These are phyloP conservation scores for Cephus pygmeus DNA, from an alignment of 2,888 invertebrate species.

Conservation along the genomic window DNA sequence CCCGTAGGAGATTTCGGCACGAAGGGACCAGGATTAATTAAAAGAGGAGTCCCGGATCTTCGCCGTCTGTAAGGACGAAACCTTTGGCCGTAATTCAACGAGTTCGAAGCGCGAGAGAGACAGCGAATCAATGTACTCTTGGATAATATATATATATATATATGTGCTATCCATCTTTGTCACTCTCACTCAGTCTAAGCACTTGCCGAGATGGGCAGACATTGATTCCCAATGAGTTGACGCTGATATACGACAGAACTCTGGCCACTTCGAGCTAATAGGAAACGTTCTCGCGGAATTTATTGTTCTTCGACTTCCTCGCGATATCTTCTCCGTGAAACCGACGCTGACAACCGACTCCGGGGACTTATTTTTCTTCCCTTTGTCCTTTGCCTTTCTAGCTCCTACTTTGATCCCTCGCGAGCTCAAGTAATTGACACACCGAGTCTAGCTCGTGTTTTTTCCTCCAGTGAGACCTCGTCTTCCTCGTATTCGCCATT, in stretches of 20 bases:
- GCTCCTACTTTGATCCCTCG: neutral
- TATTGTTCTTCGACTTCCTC: slow-evolving; percentile 20
- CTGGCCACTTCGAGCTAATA: slow-evolving; percentile 35
- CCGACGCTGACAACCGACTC: neutral
- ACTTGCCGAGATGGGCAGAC: slow-evolving; percentile 18
- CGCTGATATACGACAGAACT: slow-evolving; percentile 38
- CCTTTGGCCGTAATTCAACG: slow-evolving; percentile 35
- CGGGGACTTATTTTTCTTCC: neutral
- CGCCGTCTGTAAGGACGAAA: slow-evolving; percentile 27
- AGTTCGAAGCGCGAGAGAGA: slow-evolving; percentile 5
- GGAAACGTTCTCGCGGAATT: slow-evolving; percentile 35
- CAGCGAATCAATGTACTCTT: slow-evolving; percentile 12
- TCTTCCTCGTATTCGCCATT: neutral
- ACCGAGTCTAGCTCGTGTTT: neutral
- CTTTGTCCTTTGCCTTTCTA: neutral
- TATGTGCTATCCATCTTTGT: neutral
- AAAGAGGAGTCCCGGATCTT: slow-evolving; percentile 26
- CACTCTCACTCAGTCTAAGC: neutral
- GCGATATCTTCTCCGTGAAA: neutral
- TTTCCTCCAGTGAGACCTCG: neutral
- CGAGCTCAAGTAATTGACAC: neutral
- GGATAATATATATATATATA: slow-evolving; percentile 1
- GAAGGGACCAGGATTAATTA: slow-evolving; percentile 42
- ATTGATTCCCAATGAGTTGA: slow-evolving; percentile 43
- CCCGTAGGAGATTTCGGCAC: slow-evolving; percentile 20